Base-by-base conservation (phyloP, 1,140 invertebrate genomes). In the Microvelia longipes region DNA sequence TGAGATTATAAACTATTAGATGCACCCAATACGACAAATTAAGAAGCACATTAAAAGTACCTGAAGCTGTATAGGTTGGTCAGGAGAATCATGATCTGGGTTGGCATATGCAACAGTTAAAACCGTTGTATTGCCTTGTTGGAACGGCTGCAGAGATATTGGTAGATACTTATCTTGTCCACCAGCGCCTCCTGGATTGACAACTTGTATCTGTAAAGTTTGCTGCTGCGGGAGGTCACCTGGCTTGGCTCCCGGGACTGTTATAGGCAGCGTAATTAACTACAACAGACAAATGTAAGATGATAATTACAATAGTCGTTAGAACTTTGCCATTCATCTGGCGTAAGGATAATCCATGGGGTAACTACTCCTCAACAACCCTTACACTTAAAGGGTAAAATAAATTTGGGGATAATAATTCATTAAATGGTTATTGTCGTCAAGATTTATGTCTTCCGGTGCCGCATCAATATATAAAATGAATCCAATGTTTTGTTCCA, bases 121-220 rank as follows among this genome's bases (percentile, higher is more conserved):
- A 1, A 90, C 86, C 0, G 88, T 88, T 1, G 85, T 84, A 29
- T 68, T 19, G 78, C 85, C 80, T 68, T 85, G 80, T 0, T 79
- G 79, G 30, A 82, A 81, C 71, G 82, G 82, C 71, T 82, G 78
- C 30, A 81, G 73, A 0, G 74, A 73, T 28, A 77, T 66, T n/a
- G 76, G 76, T 15, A 77, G 64, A 27, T 75, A 72, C 64, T 74
- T 72, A 26, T 74, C 71, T 15, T 61, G 69, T 30, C 71, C 71
- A 14, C 68, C 70, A 27, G 68, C 68, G 1, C 65, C 66, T 26
- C 82, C 85, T 1, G 86, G 86, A 75, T 82, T 85, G 5, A 88
- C 81, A 61, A 90, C 88, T 77, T 90, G 88, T 65, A 90, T 90
- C 77, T 90, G 89, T 19, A 90, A 85, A 11, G 87, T 88, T 73